Evolutionary conservation across 2,888 invertebrate genomes (phyloP), one percentile per base, ranked within the genome.

Genomic region (Augochlorella aurata): DNA sequence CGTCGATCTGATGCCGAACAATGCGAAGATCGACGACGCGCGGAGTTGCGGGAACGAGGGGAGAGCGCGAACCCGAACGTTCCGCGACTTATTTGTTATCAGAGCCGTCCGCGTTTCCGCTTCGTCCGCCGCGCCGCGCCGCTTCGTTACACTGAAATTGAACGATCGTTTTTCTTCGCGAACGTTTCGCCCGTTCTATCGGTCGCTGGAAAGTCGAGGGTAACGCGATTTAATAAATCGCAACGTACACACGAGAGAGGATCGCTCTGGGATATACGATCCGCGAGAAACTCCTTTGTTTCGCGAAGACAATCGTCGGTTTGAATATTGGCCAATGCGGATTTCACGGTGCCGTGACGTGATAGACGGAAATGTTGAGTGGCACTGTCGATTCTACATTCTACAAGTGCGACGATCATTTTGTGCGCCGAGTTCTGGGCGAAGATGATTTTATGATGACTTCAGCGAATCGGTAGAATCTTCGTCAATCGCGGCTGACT

Each of bases 61-160:
- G 38, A 29, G 29, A 29, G 18, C 3, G n/a, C 52, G 29, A 61
- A 63, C 82, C 77, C 82, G 84, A 84, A 85, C 81, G 69, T 54
- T 67, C 54, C 75, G 61, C 29, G 75, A 80, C 79, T 83, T 82
- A 82, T 80, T 87, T 80, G 81, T 81, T 83, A 81, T 77, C 65
- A 78, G 44, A 38, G 52, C 61, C 2, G 61, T 8, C 16, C 29
- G 61, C 29, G 58, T 58, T 66, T 65, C 45, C 58, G 67, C 77
- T 67, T 61, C 74, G 74, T 72, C 73, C 75, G 70, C 70, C 66
- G 69, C 74, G 38, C 38, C 38, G 38, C 5, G 38, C 70, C 66
- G 69, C 74, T 83, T 81, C 81, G 86, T 87, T 87, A 79, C 79
- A 21, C 77, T 47, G 65, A 65, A 76, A 87, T 85, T 81, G 85